Evolutionary conservation across 2,797 vertebrate species (phyloP), one percentile per base, ranked within the genome.

Genomic region (Knipowitschia caucasica): DNA sequence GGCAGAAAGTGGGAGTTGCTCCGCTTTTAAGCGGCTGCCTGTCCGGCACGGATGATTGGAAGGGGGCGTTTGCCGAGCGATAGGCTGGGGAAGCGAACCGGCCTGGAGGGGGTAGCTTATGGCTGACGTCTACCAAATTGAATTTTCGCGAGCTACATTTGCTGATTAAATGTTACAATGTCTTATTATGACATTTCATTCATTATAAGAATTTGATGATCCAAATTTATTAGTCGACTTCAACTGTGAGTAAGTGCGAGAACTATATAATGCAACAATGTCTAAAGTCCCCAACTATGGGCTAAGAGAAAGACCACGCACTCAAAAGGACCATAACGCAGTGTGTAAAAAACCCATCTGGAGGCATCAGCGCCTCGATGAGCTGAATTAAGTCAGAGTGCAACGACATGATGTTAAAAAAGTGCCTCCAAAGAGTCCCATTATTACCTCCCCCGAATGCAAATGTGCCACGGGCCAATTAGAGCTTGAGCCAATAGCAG

Each of bases 371-470:
- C 78, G 78, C 67, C 83, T 86, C 77, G 75, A 64, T 67, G 71
- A 75, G 73, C 64, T 69, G 73, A 84, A 83, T 81, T 72, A 83
- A 82, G 79, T 81, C 81, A 78, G 70, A 86, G 79, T 86, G 87
- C 78, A 72, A 81, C 69, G 74, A 80, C 81, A 81, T 86, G 81
- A 68, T 64, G 50, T 82, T 85, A 81, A 77, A 81, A 77, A 82
- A 81, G 81, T 79, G 78, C 71, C 71, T 81, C 79, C 77, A 62
- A 83, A 81, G 76, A 84, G 83, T 56, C 57, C 61, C 81, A 73
- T 86, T 84, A 85, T 88, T 86, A 83, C 80, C 81, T 84, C 82
- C 77, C 77, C 76, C 80, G 78, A 85, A 85, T 86, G 78, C 84
- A 87, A 88, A 84, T 88, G 73, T 83, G 73, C 76, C 77, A 63